Conservation (phyloP, 2,888 invertebrate species). For the Taenaris catops region DNA sequence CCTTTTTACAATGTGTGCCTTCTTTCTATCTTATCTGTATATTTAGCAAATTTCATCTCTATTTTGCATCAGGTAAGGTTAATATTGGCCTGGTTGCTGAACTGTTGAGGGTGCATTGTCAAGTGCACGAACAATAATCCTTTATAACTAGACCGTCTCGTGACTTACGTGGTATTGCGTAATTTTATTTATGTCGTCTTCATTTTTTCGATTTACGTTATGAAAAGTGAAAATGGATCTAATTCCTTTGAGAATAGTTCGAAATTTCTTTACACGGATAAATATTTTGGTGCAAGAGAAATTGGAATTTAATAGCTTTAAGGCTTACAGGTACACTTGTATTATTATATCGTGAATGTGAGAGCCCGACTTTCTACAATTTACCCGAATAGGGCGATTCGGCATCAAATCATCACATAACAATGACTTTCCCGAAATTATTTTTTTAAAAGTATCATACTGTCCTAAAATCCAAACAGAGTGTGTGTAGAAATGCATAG, state of each 20-base stretch:
- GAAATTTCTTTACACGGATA: not conserved
- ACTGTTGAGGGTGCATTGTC: conserved; percentile 59
- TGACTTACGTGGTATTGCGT: conserved; percentile 50
- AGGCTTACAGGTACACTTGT: no score
- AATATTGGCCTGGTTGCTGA: conserved; percentile 22
- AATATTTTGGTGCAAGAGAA: not conserved
- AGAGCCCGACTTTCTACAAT: no score
- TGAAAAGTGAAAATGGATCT: not conserved
- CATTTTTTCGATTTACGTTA: not conserved
- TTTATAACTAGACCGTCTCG: conserved; percentile 58
- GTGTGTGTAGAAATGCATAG: no score
- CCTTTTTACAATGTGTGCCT: conserved; percentile 48
- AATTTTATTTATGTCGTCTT: conserved; percentile 43
- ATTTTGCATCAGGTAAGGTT: conserved; percentile 20
- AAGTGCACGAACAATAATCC: conserved; percentile 67
- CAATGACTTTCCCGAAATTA: no score
- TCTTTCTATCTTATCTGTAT: conserved; percentile 10
- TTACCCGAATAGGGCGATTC: no score
- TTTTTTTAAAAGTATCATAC: no score
- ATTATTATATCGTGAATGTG: no score
- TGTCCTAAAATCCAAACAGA: no score
- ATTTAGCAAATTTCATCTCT: conserved; percentile 17
- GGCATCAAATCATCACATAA: no score
- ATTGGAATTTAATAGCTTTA: not conserved
- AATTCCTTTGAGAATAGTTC: not conserved